phyloP scores from a whole-genome alignment of 2,113 vertebrate species.

The Brachyhypopomus gauderio region DNA sequence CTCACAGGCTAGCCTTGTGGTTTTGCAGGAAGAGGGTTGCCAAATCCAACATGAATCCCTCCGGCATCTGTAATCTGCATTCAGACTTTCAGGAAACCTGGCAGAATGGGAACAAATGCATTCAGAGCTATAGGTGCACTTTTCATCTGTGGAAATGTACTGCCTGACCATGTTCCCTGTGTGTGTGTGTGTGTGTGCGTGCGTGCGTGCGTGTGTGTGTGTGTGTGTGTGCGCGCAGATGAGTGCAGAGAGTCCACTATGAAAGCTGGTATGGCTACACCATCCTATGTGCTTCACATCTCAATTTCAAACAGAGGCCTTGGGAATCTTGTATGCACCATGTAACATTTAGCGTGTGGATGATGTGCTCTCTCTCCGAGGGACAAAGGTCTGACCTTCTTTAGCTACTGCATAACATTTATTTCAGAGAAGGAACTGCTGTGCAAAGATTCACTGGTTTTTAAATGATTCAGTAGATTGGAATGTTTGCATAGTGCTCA shows the following conservation, averaged over 20 bases:
- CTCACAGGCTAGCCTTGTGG: slow-evolving; percentile 48
- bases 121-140: slow-evolving; percentile 68
- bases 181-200: slow-evolving; percentile 60
- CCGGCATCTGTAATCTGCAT: slow-evolving; percentile 59
- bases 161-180: slow-evolving; percentile 47
- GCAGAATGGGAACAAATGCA: slow-evolving; percentile 66
- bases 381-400: slow-evolving; percentile 15
- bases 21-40: slow-evolving; percentile 47
- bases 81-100: slow-evolving; percentile 65
- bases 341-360: slow-evolving; percentile 29
- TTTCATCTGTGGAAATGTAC: slow-evolving; percentile 50
- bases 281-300: slow-evolving; percentile 54
- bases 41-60: slow-evolving; percentile 59
- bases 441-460: neutral
- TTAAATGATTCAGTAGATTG: neutral
- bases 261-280: slow-evolving; percentile 51
- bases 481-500: slow-evolving; percentile 14
- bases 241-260: slow-evolving; percentile 61
- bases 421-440: slow-evolving; percentile 20
- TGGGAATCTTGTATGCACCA: slow-evolving; percentile 45
- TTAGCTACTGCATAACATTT: neutral
- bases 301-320: slow-evolving; percentile 41
- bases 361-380: slow-evolving; percentile 3
- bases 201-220: slow-evolving; percentile 57
- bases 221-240: slow-evolving; percentile 64